Evolutionary conservation across 1,140 invertebrate genomes (phyloP).

Genomic region (Elysia chlorotica): DNA sequence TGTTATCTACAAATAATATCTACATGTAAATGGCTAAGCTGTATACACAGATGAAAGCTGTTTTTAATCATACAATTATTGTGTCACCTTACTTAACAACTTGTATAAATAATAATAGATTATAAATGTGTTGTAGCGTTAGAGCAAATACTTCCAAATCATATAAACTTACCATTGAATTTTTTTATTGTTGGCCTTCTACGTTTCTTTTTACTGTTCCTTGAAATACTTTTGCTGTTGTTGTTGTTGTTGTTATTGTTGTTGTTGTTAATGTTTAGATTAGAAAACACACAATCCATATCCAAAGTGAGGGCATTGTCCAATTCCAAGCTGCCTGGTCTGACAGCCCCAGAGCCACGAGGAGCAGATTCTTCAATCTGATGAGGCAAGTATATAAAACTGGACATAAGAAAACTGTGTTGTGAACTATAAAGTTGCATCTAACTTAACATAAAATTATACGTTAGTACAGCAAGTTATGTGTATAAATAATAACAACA

Average conservation of each 20-base stretch:
- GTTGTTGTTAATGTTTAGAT: constrained; percentile 40
- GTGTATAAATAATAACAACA: no score
- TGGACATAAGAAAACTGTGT: background rate
- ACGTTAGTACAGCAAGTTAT: no score
- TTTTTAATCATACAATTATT: background rate
- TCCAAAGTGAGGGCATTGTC: constrained; percentile 47
- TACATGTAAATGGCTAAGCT: background rate
- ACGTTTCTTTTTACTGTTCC: constrained; percentile 48
- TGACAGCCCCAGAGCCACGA: constrained; percentile 5
- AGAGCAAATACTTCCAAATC: background rate
- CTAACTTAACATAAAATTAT: no score
- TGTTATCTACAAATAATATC: background rate
- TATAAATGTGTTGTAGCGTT: constrained; percentile 53
- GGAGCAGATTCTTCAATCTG: constrained; percentile 10
- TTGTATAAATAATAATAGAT: background rate
- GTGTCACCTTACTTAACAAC: background rate
- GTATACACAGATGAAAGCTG: background rate
- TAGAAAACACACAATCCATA: constrained; percentile 41
- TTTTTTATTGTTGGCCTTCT: constrained; percentile 53
- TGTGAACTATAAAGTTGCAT: background rate
- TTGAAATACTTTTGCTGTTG: constrained; percentile 5
- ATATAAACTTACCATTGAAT: constrained; percentile 46
- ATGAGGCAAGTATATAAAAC: background rate
- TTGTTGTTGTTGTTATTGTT: constrained; percentile 25
- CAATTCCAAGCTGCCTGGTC: constrained; percentile 49